Conservation (phyloP, 35 echinoderm and acorn worm species). For the Amphiura filiformis region DNA sequence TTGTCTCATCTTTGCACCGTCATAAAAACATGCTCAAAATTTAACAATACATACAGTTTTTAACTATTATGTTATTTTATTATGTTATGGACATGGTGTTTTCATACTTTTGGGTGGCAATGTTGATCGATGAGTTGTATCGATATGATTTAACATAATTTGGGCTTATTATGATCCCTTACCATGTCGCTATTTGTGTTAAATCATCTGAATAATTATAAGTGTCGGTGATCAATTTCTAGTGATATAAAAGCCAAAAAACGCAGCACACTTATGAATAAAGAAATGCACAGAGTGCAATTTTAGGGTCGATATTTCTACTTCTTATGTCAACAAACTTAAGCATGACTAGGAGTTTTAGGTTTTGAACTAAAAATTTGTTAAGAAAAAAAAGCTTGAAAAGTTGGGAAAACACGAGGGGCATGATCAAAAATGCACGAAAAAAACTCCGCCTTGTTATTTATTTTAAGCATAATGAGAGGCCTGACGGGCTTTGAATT, state of each 20-base stretch:
- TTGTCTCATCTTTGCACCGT: too few species aligned
- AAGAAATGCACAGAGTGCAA: not conserved
- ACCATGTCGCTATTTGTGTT: not conserved
- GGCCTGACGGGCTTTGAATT: not conserved
- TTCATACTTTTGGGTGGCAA: not conserved
- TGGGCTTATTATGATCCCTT: not conserved
- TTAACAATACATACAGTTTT: too few species aligned
- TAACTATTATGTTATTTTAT: too few species aligned
- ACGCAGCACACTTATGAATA: not conserved
- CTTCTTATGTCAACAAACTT: not conserved
- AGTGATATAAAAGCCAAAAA: not conserved
- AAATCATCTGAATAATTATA: not conserved
- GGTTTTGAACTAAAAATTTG: not conserved
- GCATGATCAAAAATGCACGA: not conserved
- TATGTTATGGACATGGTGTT: too few species aligned
- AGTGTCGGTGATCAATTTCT: not conserved
- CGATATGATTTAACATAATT: not conserved
- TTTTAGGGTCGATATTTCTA: slow-evolving; percentile 13
- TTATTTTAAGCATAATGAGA: not conserved
- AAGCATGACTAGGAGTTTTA: not conserved
- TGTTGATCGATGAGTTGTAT: not conserved
- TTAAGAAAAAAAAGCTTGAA: not conserved
- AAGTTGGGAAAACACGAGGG: not conserved
- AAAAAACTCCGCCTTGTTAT: slow-evolving; percentile 7
- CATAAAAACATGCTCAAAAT: too few species aligned